These are phyloP conservation scores for Clivina fossor DNA, from an alignment of 2,888 invertebrate species.

Conservation along the genomic window DNA sequence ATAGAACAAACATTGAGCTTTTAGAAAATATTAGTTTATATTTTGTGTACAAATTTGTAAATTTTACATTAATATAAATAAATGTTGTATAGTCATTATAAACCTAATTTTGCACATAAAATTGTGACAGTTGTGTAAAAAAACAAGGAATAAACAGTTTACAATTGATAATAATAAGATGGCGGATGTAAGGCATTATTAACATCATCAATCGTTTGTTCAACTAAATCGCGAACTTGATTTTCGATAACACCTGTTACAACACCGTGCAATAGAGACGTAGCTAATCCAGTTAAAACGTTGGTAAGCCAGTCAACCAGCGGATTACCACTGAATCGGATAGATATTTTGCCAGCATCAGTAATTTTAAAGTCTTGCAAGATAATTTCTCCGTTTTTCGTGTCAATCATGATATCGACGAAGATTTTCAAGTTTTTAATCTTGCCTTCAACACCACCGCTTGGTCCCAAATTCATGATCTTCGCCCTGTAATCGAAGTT, in stretches of 20 bases:
- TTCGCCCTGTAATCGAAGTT: slow-evolving; percentile 56
- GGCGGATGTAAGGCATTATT: slow-evolving; percentile 49
- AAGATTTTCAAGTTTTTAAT: slow-evolving; percentile 44
- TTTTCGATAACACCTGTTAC: slow-evolving; percentile 54
- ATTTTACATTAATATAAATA: no score
- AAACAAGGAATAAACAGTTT: no score
- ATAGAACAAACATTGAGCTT: no score
- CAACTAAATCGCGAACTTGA: slow-evolving; percentile 51
- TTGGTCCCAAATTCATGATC: slow-evolving; percentile 58
- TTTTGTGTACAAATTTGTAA: no score
- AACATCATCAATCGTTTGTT: slow-evolving; percentile 49
- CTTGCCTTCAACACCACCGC: slow-evolving; percentile 56
- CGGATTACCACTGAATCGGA: slow-evolving; percentile 56
- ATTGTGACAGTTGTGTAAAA: no score
- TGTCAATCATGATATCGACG: slow-evolving; percentile 42
- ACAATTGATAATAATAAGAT: no score
- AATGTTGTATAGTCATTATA: no score
- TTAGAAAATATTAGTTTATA: no score
- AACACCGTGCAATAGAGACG: slow-evolving; percentile 54
- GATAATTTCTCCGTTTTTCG: slow-evolving; percentile 36
- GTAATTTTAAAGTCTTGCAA: slow-evolving; percentile 42
- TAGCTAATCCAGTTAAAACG: slow-evolving; percentile 53
- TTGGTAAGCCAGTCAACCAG: slow-evolving; percentile 57
- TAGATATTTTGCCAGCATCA: slow-evolving; percentile 50
- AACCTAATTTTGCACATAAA: no score